Evolutionary conservation across 2,888 invertebrate genomes (phyloP).

Genomic region (Nebria brevicollis): DNA sequence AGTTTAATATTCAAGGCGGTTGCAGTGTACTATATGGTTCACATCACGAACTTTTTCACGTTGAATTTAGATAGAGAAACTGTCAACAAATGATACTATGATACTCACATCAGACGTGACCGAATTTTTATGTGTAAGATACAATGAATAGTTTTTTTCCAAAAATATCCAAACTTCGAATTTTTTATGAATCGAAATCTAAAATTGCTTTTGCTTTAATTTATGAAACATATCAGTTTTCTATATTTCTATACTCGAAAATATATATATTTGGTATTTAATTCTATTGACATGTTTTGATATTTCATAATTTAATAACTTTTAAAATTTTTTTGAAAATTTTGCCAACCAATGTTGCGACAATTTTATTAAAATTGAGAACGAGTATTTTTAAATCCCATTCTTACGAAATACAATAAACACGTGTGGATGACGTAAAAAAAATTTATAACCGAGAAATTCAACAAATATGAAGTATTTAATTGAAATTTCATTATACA

Average conservation of each 20-base stretch:
- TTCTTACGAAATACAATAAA: constrained; percentile 28
- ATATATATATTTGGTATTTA: too few species aligned
- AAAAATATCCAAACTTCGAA: too few species aligned
- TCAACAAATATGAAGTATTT: constrained; percentile 15
- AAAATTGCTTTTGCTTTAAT: too few species aligned
- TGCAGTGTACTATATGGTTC: constrained; percentile 3
- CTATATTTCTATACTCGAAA: too few species aligned
- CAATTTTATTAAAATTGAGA: neutral
- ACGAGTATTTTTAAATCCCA: neutral
- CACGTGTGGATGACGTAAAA: constrained; percentile 32
- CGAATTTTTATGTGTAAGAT: neutral
- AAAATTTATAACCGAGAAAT: constrained; percentile 31
- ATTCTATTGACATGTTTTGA: too few species aligned
- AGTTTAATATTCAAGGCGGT: constrained; percentile 23
- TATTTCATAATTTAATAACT: too few species aligned
- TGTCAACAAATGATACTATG: constrained; percentile 1
- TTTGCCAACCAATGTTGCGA: too few species aligned
- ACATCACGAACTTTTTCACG: constrained; percentile 1
- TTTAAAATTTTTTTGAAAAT: neutral
- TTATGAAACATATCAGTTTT: too few species aligned
- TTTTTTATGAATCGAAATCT: too few species aligned
- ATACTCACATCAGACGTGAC: neutral
- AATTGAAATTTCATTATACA: neutral
- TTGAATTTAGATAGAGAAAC: neutral
- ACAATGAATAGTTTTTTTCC: too few species aligned